Evolutionary conservation across 2,888 invertebrate species (phyloP).

Genomic region (Eupeodes luniger): DNA sequence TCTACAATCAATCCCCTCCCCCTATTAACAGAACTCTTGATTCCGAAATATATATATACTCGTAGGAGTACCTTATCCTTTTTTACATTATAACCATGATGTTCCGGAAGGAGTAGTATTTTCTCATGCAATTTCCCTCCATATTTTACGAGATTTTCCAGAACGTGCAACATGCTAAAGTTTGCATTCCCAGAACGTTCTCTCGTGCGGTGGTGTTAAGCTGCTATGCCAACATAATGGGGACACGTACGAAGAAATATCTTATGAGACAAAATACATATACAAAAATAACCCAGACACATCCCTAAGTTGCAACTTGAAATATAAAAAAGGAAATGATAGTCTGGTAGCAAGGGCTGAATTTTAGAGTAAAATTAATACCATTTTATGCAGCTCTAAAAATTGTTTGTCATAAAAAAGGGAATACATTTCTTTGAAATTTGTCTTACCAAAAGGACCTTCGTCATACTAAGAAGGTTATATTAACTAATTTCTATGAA

Average conservation of each 20-base stretch:
- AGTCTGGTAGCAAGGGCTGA: background rate
- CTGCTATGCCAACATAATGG: background rate
- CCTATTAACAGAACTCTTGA: too few species aligned
- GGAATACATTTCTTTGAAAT: too few species aligned
- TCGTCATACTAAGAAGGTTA: too few species aligned
- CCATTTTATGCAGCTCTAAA: too few species aligned
- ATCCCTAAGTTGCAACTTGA: background rate
- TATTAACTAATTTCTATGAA: too few species aligned
- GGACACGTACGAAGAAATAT: background rate
- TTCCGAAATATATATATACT: too few species aligned
- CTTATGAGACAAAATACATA: background rate
- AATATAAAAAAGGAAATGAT: background rate
- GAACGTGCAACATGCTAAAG: constrained; percentile 38
- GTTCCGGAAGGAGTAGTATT: constrained; percentile 5
- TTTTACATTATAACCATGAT: background rate
- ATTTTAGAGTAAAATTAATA: background rate
- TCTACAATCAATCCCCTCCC: background rate
- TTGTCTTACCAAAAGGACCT: too few species aligned
- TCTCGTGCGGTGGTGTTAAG: background rate
- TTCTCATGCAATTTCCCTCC: constrained; percentile 39
- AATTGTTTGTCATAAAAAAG: too few species aligned
- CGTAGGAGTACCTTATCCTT: too few species aligned
- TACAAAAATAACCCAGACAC: background rate
- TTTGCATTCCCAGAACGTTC: constrained; percentile 25
- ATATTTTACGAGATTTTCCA: constrained; percentile 34